A percentile compares a stretch with the other conserved stretches of the same genome.
Conservation (phyloP, 2,888 invertebrate genomes). For the Sphinx pinastri region DNA sequence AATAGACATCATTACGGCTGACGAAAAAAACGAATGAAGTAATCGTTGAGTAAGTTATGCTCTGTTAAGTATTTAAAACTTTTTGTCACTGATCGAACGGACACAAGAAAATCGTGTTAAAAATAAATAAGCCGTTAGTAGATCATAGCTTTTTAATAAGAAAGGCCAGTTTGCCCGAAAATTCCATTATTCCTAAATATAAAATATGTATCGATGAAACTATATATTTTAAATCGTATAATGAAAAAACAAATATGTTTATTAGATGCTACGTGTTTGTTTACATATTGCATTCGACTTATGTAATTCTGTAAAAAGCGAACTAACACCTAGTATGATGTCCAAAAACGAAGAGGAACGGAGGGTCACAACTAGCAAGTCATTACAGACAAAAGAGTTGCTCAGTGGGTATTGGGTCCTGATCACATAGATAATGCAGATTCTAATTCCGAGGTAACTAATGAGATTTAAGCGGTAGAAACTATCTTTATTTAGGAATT, state of each 20-base stretch:
- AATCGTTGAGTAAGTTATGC: conserved; percentile 20
- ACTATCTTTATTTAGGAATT: too few species aligned
- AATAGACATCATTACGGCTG: conserved; percentile 17
- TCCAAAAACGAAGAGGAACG: conserved; percentile 39
- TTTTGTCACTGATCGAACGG: conserved; percentile 13
- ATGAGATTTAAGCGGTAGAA: conserved; percentile 35
- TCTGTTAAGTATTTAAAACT: conserved; percentile 19
- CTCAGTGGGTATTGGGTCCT: conserved; percentile 52
- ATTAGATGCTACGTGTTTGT: background rate
- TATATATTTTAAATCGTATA: background rate
- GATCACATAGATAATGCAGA: conserved; percentile 49
- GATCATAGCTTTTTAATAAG: background rate
- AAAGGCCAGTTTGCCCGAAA: background rate
- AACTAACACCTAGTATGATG: conserved; percentile 46
- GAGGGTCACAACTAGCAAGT: conserved; percentile 56
- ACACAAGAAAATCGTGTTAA: background rate
- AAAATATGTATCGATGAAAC: background rate
- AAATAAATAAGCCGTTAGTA: conserved; percentile 11
- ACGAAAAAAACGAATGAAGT: conserved; percentile 17
- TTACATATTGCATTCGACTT: background rate
- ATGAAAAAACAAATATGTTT: background rate
- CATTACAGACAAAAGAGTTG: conserved; percentile 64
- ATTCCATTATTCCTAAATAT: background rate
- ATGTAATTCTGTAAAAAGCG: conserved; percentile 38
- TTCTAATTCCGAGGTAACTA: conserved; percentile 38